A percentile compares a stretch with the other conserved stretches of the same genome.
These are phyloP conservation scores for Lasioglossum calceatum DNA, from an alignment of 2,888 invertebrate species.

Conservation along the genomic window DNA sequence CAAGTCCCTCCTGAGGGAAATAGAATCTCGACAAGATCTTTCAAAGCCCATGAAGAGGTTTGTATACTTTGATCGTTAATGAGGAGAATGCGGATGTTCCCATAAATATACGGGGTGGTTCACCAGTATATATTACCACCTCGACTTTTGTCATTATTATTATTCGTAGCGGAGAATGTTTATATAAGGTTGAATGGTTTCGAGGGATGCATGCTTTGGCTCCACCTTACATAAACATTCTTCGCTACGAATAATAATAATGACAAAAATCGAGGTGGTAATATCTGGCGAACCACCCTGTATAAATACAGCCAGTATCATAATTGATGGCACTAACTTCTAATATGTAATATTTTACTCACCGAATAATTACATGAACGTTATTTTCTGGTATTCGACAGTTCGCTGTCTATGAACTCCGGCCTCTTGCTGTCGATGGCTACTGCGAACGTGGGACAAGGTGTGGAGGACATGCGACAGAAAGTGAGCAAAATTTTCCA, in stretches of 20 bases:
- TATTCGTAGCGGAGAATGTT: too few relatives aligned
- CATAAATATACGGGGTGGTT: neutral
- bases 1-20: constrained; percentile 85
- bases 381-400: constrained; percentile 46
- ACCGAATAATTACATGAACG: neutral
- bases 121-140: too few relatives aligned
- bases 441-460: constrained; percentile 84
- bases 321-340: neutral
- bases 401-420: constrained; percentile 79
- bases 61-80: neutral
- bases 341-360: neutral
- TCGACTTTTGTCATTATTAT: too few relatives aligned
- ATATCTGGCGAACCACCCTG: too few relatives aligned
- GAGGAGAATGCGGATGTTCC: neutral
- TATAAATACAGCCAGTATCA: neutral
- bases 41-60: constrained; percentile 82
- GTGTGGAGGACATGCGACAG: constrained; percentile 87
- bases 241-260: too few relatives aligned
- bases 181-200: too few relatives aligned
- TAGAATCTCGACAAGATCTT: constrained; percentile 84
- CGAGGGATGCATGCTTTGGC: too few relatives aligned
- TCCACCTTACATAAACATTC: too few relatives aligned
- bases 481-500: constrained; percentile 87
- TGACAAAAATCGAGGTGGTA: too few relatives aligned
- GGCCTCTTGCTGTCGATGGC: constrained; percentile 82